Percentiles rank a stretch among this genome's conserved stretches.
Evolutionary conservation across 1,140 invertebrate species (phyloP).

Genomic region (Micrasema longulum): DNA sequence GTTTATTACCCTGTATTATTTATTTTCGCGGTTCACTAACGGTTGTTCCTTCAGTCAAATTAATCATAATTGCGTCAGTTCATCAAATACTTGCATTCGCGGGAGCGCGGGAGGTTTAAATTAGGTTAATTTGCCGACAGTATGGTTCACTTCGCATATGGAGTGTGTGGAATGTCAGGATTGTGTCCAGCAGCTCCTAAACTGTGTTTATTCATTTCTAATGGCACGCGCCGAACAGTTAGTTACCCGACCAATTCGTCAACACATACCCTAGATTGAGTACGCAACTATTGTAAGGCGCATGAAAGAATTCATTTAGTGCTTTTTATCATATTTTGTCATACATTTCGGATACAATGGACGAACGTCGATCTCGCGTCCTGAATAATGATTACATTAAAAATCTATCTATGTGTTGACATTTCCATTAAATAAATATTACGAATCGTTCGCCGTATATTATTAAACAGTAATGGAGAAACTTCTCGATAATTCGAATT

Average conservation of each 20-base stretch:
- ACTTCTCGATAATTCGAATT: no score
- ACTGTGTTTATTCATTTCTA: conserved; percentile 43
- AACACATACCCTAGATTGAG: conserved; percentile 27
- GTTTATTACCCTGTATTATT: not conserved
- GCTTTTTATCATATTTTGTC: conserved; percentile 36
- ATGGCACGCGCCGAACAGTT: conserved; percentile 42
- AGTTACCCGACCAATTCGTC: conserved; percentile 37
- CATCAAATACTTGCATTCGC: conserved; percentile 29
- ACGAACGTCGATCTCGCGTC: not conserved
- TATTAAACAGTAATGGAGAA: no score
- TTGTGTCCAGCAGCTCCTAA: conserved; percentile 27
- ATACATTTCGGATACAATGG: conserved; percentile 38
- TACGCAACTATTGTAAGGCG: not conserved
- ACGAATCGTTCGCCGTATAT: not conserved
- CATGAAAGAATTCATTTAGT: conserved; percentile 33
- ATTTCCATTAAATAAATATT: conserved; percentile 10
- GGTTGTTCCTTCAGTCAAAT: conserved; percentile 2
- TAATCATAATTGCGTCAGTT: not conserved
- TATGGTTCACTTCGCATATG: conserved; percentile 7
- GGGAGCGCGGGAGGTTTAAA: conserved; percentile 23
- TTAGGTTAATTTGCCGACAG: conserved; percentile 43
- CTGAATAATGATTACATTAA: conserved; percentile 26
- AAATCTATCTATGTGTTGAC: conserved; percentile 17
- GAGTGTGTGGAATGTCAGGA: conserved; percentile 41
- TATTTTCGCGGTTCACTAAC: not conserved